Conservation (phyloP, 2,888 invertebrate genomes). For the Flexamia atlantica region DNA sequence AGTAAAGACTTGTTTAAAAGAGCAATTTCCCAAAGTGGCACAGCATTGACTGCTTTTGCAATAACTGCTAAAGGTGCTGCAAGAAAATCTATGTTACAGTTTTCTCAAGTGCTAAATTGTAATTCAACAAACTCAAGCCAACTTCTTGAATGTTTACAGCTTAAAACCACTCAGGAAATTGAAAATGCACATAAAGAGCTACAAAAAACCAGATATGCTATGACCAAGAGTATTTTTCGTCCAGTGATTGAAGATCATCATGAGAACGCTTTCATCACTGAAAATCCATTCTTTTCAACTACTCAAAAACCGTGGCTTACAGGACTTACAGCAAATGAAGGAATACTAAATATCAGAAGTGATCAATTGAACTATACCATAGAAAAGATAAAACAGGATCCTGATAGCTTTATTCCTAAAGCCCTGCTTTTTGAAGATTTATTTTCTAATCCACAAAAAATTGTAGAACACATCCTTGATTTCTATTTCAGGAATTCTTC, state of each 20-base stretch:
- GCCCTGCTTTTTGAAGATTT: conserved; percentile 29
- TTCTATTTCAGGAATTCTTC: conserved; percentile 39
- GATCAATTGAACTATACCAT: conserved; percentile 33
- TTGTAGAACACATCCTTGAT: background rate
- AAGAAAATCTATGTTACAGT: conserved; percentile 9
- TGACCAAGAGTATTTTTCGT: conserved; percentile 40
- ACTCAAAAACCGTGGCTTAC: conserved; percentile 43
- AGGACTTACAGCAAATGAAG: conserved; percentile 40
- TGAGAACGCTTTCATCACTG: conserved; percentile 24
- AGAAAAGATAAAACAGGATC: background rate
- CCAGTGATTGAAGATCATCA: conserved; percentile 26
- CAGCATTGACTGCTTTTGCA: conserved; percentile 1
- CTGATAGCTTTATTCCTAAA: background rate
- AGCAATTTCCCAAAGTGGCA: conserved; percentile 51
- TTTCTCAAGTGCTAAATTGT: conserved; percentile 5
- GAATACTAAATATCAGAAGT: background rate
- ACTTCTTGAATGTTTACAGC: conserved; percentile 8
- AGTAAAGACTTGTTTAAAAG: conserved; percentile 20
- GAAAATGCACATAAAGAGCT: conserved; percentile 8
- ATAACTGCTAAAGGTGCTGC: background rate
- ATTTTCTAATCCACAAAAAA: background rate
- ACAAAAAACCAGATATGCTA: conserved; percentile 11
- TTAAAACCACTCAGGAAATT: conserved; percentile 2
- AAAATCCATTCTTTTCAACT: background rate
- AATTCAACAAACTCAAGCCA: background rate